phyloP scores from a whole-genome alignment of 2,797 vertebrate genomes.

The Cheirogaleus major region DNA sequence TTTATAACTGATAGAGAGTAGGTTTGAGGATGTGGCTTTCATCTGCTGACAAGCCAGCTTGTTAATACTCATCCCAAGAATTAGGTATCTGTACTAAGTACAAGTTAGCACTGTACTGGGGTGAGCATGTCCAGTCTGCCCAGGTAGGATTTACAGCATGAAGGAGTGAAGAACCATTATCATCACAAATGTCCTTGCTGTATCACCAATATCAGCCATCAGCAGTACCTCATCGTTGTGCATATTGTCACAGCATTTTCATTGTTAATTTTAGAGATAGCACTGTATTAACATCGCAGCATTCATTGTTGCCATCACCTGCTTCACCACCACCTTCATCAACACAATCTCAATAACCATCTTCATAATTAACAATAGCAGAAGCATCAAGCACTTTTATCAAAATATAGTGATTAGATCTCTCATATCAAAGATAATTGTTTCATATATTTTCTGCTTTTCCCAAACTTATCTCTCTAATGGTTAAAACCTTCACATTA shows the following conservation, averaged over 20 bases:
- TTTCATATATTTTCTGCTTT: background rate
- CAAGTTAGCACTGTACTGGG: background rate
- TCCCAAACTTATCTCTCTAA: background rate
- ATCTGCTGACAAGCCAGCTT: background rate
- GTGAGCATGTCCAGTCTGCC: background rate
- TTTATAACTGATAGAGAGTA: background rate
- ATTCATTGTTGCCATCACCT: background rate
- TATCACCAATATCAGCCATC: background rate
- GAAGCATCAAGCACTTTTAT: background rate
- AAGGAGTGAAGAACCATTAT: background rate
- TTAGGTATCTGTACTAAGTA: background rate
- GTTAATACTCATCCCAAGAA: background rate
- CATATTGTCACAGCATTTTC: background rate
- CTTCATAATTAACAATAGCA: background rate
- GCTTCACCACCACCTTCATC: background rate
- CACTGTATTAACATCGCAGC: background rate
- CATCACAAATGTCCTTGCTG: background rate
- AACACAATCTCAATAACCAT: background rate
- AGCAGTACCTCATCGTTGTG: background rate
- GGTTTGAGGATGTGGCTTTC: background rate
- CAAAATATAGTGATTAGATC: background rate
- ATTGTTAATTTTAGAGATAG: background rate
- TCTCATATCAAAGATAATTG: background rate
- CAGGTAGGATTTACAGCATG: background rate
- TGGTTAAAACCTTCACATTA: background rate